Base-by-base conservation (phyloP, 2,888 invertebrate species). In the Danaus chrysippus region DNA sequence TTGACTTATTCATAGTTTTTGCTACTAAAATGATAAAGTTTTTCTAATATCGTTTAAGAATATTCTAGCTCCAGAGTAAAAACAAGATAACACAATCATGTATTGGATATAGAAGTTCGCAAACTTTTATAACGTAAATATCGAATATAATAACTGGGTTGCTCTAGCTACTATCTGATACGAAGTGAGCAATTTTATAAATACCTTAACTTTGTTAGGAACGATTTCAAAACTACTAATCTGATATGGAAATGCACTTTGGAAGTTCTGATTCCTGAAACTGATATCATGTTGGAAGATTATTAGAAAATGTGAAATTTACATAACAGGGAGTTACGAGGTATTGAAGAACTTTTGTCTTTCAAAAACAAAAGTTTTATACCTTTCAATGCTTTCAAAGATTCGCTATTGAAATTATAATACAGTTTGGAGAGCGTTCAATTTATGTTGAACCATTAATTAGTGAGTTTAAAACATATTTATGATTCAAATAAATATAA, bases 191-290 rank as follows among this genome's bases (percentile, higher is more conserved):
- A 60, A 63, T 65, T 57, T 64, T 60, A 60, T 44, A 65, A 65
- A 65, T 58, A 60, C 60, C 43, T 42, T 12, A 65, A 64, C 56
- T 61, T 64, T 56, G 52, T 54, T 62, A 54, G 3, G 23, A 34
- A 34, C 43, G 42, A 54, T 43, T 43, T 42, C 53, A 42, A 52
- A 60, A 58, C 58, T 57, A 54, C 60, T 61, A 61, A 65, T 65
- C 65, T 54, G 65, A 65, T 65, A 65, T 63, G 63, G 58, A 63
- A 63, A 65, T 60, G 49, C 58, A 52, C 62, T 54, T 23, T 44
- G 54, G 19, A 53, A 61, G 42, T 58, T 55, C 17, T 54, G 12
- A 43, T 59, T 56, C 52, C 34, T 46, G 52, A 56, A 42, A 53
- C 59, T 61, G 49, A 58, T 61, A 52, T 58, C 58, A 58, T 46